Conservation (phyloP, 2,113 vertebrate genomes). For the Hiodon alosoides region DNA sequence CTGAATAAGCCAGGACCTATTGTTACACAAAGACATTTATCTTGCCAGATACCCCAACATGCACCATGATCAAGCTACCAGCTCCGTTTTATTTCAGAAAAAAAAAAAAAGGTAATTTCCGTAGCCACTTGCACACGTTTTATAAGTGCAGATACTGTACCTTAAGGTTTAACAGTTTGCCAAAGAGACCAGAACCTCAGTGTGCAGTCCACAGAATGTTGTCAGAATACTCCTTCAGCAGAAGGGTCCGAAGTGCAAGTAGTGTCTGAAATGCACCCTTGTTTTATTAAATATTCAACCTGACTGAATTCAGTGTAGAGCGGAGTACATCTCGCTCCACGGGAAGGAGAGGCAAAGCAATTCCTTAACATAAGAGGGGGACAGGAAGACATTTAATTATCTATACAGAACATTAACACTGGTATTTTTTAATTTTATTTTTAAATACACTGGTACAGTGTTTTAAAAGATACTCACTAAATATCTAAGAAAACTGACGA, state of each 20-base stretch:
- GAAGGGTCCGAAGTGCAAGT: conserved; percentile 23
- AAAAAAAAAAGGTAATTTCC: neutral
- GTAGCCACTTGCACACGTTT: conserved; percentile 13
- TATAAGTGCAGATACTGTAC: too few relatives aligned
- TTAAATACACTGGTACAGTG: neutral
- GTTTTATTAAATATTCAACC: conserved; percentile 39
- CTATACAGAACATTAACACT: neutral
- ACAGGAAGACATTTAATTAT: neutral
- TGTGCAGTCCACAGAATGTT: conserved; percentile 15
- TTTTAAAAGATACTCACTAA: conserved; percentile 24
- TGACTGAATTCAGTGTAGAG: conserved; percentile 33
- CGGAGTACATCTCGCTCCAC: conserved; percentile 27
- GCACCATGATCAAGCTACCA: conserved; percentile 20
- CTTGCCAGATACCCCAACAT: conserved; percentile 36
- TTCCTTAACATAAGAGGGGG: neutral
- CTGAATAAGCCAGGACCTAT: neutral
- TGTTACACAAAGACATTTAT: conserved; percentile 24
- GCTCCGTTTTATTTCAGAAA: too few relatives aligned
- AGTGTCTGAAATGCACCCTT: conserved; percentile 31
- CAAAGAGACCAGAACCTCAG: conserved; percentile 11
- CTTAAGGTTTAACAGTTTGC: neutral
- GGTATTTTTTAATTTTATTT: neutral
- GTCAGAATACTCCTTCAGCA: conserved; percentile 25
- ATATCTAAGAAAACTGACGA: conserved; percentile 72
- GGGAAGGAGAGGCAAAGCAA: conserved; percentile 12